Base-by-base conservation (phyloP, 2,888 invertebrate species). In the Busseola fusca region DNA sequence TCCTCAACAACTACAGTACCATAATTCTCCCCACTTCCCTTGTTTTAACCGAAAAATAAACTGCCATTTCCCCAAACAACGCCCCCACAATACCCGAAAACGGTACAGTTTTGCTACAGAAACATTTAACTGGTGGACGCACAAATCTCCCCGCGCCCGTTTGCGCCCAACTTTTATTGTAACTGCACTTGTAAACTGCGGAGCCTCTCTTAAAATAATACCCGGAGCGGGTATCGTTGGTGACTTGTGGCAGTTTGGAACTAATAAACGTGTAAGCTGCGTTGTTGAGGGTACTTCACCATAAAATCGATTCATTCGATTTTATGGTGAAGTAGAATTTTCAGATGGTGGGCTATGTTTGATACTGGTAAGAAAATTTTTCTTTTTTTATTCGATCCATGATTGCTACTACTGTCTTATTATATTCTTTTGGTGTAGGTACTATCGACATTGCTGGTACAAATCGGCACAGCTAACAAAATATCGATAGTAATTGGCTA, bases 181-280 rank as follows among this genome's bases (percentile, higher is more conserved):
- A 88, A 91, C 89, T 91, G 90, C 90, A 89, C 90, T 90, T 89
- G 88, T 87, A 83, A 91, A 91, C 89, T 90, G 89, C 87, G 90
- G 81, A 88, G 84, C 87, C 83, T 81, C 84, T 84, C 85, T 86
- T 88, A 87, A 90, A 90, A 91, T 88, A 89, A 87, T 88, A 87
- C 86, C 69, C 71, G 72, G 56, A 45, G 45, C 30, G 66, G 71
- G 71, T 72, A 78, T 79, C 81, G 74, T 76, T 79, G 72, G 73
- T 85, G 81, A 84, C 81, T 85, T 81, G 85, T 81, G 77, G 85
- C 75, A 78, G 73, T 84, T 84, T 77, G 48, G 45, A 84, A 84
- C 83, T 81, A 79, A 83, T 83, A 85, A 84, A 74, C 72, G 64
- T 57, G 56, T 65, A 58, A 70, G 80, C 42, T 59, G 30, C 59